Evolutionary conservation across 1,140 invertebrate genomes (phyloP), one percentile per base, ranked within the genome.

Genomic region (Hylaeus volcanicus): DNA sequence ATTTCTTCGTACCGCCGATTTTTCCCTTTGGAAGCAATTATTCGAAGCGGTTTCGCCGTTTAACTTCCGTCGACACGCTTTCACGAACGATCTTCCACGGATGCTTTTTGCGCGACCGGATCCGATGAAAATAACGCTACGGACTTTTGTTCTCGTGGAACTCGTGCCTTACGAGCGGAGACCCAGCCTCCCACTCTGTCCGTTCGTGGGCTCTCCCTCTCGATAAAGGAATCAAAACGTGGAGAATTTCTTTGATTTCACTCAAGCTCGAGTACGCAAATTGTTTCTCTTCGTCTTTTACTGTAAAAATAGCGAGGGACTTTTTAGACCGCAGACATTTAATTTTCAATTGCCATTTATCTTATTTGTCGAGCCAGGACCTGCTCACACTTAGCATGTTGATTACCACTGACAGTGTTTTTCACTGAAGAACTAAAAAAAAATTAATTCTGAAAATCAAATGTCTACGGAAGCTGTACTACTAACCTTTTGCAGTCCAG

Each of bases 11-110:
- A 14, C 66, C 53, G 74, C 74, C 68, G 74, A 60, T 63, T 79
- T 73, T 79, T 65, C 72, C 65, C 14, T 48, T 37, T 45, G 48
- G 11, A 66, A 74, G 66, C 55, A 81, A 82, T 74, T 48, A 66
- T 43, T 15, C 14, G 15, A 6, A 9, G 5, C 73, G 70, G 51
- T 74, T 72, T 77, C 63, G 77, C 48, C 66, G 8, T 69, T n/a
- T 41, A 26, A 63, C 45, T 83, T 58, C 71, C 66, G 76, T 51
- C 84, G 86, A 87, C 85, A 87, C 86, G 86, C 86, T 87, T 87
- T 87, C 85, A 65, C 77, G 84, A 73, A 55, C 82, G 72, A 85
- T 86, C 75, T 63, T 77, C 41, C 64, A 77, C 41, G 63, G 51
- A 51, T 74, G 64, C 61, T 56, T 60, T 85, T 77, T 85, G 61